Percentiles rank a stretch among this genome's conserved stretches.
These are phyloP conservation scores for Ectobius pallidus DNA, from an alignment of 2,888 invertebrate genomes.

Conservation along the genomic window DNA sequence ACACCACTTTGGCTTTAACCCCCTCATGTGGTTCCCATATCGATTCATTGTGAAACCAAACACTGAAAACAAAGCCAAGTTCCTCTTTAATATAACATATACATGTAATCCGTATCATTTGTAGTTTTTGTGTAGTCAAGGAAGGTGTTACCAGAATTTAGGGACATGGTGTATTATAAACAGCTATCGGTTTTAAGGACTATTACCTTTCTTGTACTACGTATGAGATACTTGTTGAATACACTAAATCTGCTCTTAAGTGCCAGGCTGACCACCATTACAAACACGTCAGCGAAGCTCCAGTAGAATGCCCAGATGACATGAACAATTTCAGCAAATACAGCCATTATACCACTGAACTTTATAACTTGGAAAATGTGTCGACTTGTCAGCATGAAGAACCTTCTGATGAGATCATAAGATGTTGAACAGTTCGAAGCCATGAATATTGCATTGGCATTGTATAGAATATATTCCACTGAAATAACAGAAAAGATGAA, in stretches of 20 bases:
- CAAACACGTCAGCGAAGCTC: conserved; percentile 50
- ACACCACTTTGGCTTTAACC: too few species aligned
- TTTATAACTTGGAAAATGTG: conserved; percentile 60
- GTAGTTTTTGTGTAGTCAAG: too few species aligned
- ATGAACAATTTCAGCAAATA: conserved; percentile 3
- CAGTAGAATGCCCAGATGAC: conserved; percentile 48
- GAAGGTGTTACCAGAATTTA: too few species aligned
- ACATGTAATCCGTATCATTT: too few species aligned
- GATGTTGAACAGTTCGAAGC: conserved; percentile 22
- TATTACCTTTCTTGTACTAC: conserved; percentile 15
- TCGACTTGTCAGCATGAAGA: conserved; percentile 47
- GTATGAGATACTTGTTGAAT: conserved; percentile 52
- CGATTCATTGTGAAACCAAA: too few species aligned
- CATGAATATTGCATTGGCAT: conserved; percentile 20
- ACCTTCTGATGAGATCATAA: conserved; percentile 28
- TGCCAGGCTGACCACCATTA: conserved; percentile 47
- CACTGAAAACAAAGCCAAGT: too few species aligned
- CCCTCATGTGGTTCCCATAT: too few species aligned
- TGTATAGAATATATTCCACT: conserved; percentile 36
- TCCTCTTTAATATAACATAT: too few species aligned
- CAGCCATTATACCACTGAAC: conserved; percentile 57
- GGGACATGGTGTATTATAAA: too few species aligned
- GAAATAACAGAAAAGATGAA: background rate
- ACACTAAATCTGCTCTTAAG: conserved; percentile 68
- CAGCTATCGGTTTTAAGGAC: too few species aligned